These are phyloP conservation scores for Ceratina japonica DNA, from an alignment of 1,140 invertebrate species.

Conservation along the genomic window DNA sequence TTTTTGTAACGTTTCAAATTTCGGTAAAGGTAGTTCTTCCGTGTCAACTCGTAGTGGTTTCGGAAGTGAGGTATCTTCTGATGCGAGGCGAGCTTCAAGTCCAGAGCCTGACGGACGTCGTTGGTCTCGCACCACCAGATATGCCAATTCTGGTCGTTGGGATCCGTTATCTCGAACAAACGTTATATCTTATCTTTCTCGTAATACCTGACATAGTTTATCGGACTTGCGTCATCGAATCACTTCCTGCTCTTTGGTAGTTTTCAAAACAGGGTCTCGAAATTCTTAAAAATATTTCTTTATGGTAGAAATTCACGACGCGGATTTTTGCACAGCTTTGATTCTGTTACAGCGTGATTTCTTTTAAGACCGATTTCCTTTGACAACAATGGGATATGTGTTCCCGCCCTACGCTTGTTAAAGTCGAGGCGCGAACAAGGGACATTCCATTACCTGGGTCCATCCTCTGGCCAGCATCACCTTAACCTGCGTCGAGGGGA, in stretches of 20 bases:
- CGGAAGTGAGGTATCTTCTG: slow-evolving; percentile 78
- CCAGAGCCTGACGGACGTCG: slow-evolving; percentile 64
- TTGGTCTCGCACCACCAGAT: slow-evolving; percentile 78
- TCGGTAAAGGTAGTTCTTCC: slow-evolving; percentile 82
- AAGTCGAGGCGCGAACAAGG: slow-evolving; percentile 7
- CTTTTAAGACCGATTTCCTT: slow-evolving; percentile 14
- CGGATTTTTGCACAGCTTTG: slow-evolving; percentile 3
- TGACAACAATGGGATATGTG: background rate
- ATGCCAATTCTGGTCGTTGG: slow-evolving; percentile 70
- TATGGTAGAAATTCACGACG: no score
- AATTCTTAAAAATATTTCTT: no score
- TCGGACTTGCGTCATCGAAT: no score
- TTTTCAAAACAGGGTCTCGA: no score
- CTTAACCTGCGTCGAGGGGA: slow-evolving; percentile 62
- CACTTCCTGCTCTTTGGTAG: no score
- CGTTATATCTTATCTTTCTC: background rate
- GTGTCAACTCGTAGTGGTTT: slow-evolving; percentile 82
- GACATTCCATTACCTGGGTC: slow-evolving; percentile 63
- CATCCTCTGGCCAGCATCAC: slow-evolving; percentile 71
- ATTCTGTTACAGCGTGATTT: background rate
- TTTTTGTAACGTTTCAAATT: slow-evolving; percentile 81
- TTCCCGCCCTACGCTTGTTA: slow-evolving; percentile 9
- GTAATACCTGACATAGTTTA: no score
- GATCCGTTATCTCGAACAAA: slow-evolving; percentile 53
- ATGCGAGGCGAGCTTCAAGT: slow-evolving; percentile 61